Base-by-base conservation (phyloP, 37 sponge, comb jelly and placozoan species). In the Chondrosia reniformis region DNA sequence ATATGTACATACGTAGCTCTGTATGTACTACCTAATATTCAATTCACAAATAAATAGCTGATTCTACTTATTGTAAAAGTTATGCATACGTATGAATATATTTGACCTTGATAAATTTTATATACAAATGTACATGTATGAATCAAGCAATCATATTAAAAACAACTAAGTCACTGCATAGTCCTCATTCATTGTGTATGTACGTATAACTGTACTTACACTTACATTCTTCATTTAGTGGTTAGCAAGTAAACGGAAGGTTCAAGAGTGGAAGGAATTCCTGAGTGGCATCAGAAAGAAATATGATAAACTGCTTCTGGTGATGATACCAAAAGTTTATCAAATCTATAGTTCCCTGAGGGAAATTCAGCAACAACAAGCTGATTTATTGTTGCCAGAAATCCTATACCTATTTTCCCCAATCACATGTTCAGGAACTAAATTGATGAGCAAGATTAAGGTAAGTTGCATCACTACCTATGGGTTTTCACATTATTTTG, bases 271-370 rank as follows among this genome's bases (percentile, higher is more conserved):
- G 95, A 78, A 74, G 36, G 42, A 79, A 8, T 21, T 63, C 12
- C 82, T 92, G 9, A 28, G 63, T 24, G 37, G 79, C 8, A 58
- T 93, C 2, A 82, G 80, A 6, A 81, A 17, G 8, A 37, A 80
- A 17, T 85, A 82, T 42, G 37, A 55, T 28, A 62, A 81, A 80
- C 81, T 93, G 27, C 84, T 93, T 63, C 86, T 86, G 73, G 85
- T 89, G 39, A 79, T 72, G 37, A 66, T 93, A 4, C 90, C 85
- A 4, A 91, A 91, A 57, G 56, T 86, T 33, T 64, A 82, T 24
- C 31, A 37, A 15, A 80, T 91, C 45, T 84, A 69, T 46, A 1
- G 28, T 4, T 49, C 83, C 43, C 27, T 90, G 13, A 19, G 38
- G 25, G 49, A 37, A 7, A 17, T 19, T 22, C n/a, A 8, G 4